Evolutionary conservation across 1,140 invertebrate species (phyloP), one percentile per base, ranked within the genome.

Genomic region (Drosophila nannoptera): DNA sequence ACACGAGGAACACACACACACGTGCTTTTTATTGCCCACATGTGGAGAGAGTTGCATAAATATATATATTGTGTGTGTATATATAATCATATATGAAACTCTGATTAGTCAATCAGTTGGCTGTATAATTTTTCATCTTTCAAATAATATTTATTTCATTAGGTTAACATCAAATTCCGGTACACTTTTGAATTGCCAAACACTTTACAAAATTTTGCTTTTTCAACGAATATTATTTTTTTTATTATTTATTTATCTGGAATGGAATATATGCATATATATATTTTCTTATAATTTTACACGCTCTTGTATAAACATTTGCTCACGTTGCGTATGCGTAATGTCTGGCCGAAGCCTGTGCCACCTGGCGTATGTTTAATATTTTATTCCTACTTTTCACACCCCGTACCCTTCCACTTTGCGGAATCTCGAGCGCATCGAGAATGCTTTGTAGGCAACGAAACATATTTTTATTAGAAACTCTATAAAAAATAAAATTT

Each of bases 21-120:
- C 70, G 56, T 84, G 80, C 75, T 82, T 82, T 80, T 82, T 82
- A 66, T 65, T 70, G 68, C 54, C 68, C 68, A 70, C 16, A 62
- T 62, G 58, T 62, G 58, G 40, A 53, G 45, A 69, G 53, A 56
- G 61, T 63, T 55, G 55, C 46, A 16, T 46, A 54, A 48, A 45
- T 58, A 43, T 52, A 60, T 50, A 40, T 35, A 22, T 29, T 12
- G 22, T 22, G 22, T 22, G 22, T 22, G 22, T 29, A 14, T 45
- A 48, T 32, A 36, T 16, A 12, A 40, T 38, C 31, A 40, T 50
- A 56, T 42, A 5, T 46, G n/a, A 7, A 46, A 46, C 42, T 46
- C 32, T 48, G 8, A 35, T 62, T 63, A 35, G 31, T 50, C 50
- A 70, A 70, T 67, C 48, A 72, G 59, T 68, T 67, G 56, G 68